Evolutionary conservation across 2,888 invertebrate species (phyloP), one percentile per base, ranked within the genome.

Genomic region (Eristalis intricaria): DNA sequence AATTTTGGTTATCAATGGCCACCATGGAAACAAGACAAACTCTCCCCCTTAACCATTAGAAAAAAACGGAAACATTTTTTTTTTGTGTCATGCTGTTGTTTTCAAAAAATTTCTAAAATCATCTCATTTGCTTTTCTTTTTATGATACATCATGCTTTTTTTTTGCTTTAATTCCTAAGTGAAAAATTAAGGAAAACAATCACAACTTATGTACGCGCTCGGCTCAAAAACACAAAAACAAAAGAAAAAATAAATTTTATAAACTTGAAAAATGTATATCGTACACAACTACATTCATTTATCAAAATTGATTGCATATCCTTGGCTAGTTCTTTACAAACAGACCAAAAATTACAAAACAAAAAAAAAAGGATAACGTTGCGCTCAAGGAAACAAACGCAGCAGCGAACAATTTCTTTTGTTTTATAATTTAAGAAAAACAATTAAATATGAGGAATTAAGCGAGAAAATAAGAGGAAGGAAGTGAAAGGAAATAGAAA

Each of bases 241-340:
- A 43, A 66, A 77, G 22, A 66, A 66, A n/a, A 32, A 61, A 56
- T 13, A 8, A 23, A 29, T 26, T 1, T 61, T 23, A 73, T 22
- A 73, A 83, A 78, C 66, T 83, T 84, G 69, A 64, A 73, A 73
- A 50, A 77, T 80, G 73, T 73, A 77, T 77, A 32, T 32, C 77
- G 73, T 69, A 40, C 71, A 77, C 69, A 85, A 85, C 85, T 82
- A 82, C 81, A 85, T 77, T 85, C 68, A 77, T 64, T 85, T 85
- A 77, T 84, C 61, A 84, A 74, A 84, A 69, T 50, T 38, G 15
- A 58, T 56, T 73, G 32, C 66, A 82, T 38, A n/a, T 61, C 60
- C 63, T 66, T 70, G 29, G 68, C 69, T 64, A 60, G 13, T 65
- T 60, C 11, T 76, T 56, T 80, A 65, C 29, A 43, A 64, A 69